Evolutionary conservation across 2,113 vertebrate genomes (phyloP), one percentile per base, ranked within the genome.

Genomic region (Amphilophus citrinellus): DNA sequence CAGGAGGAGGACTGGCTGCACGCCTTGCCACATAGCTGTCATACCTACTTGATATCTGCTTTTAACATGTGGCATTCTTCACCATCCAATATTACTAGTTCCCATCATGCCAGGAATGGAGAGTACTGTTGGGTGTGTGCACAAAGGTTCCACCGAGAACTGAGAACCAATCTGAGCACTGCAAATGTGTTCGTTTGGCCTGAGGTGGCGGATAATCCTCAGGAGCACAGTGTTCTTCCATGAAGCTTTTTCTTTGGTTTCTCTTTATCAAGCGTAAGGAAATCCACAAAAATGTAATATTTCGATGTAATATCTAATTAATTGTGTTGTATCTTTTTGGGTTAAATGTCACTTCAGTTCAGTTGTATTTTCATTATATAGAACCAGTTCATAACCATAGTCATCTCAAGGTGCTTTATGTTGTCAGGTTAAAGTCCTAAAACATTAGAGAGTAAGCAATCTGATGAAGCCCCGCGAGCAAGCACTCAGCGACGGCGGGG

Each of bases 381-480:
- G 17, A 32, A 15, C 9, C 10, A 20, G 50, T 18, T 53, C 50
- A 20, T 6, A 7, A 20, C 17, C 6, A 20, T 1, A 6, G 2
- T 18, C 15, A 3, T 7, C 50, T 47, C 13, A 5, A 47, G 14
- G 14, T 1, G 5, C 44, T 47, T 47, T 14, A 53, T 53, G 15
- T 53, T 53, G 17, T 20, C 18, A 73, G 66, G 50, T 53, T 50
- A 71, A 71, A 50, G 50, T 24, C 22, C 0, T 73, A 53, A 13
- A 32, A 50, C 30, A 71, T 71, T 71, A 53, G 0, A 30, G 30
- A 0, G 42, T 9, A 0, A 71, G 32, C 10, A 1, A 18, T 73
- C 27, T 73, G 66, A 53, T 71, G 1, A 35, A 17, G 7, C 27
- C 0, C 27, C n/a, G 20, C 32, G 68, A 73, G 68, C 18, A 73